Conservation (phyloP, 2,113 vertebrate genomes). For the Atractosteus spatula region DNA sequence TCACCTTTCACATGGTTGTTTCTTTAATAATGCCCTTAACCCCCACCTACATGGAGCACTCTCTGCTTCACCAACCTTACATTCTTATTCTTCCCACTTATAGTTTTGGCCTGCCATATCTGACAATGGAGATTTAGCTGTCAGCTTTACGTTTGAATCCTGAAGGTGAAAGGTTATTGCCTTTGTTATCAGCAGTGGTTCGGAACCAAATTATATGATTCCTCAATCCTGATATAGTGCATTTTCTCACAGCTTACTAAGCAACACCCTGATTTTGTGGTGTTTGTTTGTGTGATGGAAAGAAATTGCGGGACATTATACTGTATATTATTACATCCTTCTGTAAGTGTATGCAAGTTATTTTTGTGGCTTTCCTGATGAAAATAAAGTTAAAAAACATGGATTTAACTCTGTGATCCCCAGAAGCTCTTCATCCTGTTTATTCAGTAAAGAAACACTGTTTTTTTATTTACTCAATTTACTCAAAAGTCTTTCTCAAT, state of each 20-base stretch:
- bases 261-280: neutral
- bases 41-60: constrained; percentile 8
- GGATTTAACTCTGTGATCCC: no score
- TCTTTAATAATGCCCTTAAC: constrained; percentile 17
- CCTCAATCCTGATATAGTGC: neutral
- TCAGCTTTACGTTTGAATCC: neutral
- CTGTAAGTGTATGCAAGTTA: no score
- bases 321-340: no score
- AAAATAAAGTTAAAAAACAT: no score
- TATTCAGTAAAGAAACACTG: no score
- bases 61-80: neutral
- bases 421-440: no score
- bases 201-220: neutral
- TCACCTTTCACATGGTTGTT: constrained; percentile 20
- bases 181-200: neutral
- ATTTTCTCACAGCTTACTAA: neutral
- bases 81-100: neutral
- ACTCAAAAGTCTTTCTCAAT: no score
- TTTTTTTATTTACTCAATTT: no score
- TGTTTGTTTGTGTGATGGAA: neutral
- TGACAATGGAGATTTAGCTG: neutral
- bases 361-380: no score
- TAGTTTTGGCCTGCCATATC: constrained; percentile 13
- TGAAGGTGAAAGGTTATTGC: neutral
- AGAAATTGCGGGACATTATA: neutral